Base-by-base conservation (phyloP, 2,113 vertebrate genomes). In the Anoura caudifer region DNA sequence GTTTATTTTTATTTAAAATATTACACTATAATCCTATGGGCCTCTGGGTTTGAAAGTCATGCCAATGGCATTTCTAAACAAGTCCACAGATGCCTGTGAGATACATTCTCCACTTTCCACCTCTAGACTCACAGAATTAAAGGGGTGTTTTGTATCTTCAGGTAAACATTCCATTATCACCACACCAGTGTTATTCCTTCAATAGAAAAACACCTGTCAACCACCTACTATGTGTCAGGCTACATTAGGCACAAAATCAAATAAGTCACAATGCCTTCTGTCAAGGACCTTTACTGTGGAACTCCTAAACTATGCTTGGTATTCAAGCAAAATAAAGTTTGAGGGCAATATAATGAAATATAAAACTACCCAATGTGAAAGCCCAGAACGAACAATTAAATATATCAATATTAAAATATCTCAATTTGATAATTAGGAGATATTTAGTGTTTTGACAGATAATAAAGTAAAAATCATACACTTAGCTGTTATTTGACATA, bases 1-100 rank as follows among this genome's bases (percentile, higher is more conserved):
- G 33, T 33, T 52, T 85, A 69, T 91, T 28, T 47, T 47, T 76
- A 28, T 47, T 47, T 47, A 61, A 79, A 79, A 77, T 76, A 72
- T 31, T 65, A 26, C 1, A 36, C 33, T 73, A 47, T 26, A 8
- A 83, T 56, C 61, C 9, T 52, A 43, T 41, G 4, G 61, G 19
- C 54, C 26, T 86, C 52, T 94, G 85, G 20, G 73, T 81, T 94
- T 90, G 69, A 90, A 92, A 77, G 33, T 90, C 69, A 73, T 87
- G 75, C 75, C 75, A 86, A 92, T 63, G 61, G 13, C 47, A 90
- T 94, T 82, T 95, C 20, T 47, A 36, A 94, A 92, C 47, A 93
- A 90, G 94, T 92, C 22, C 14, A 67, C 28, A 95, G 61, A 94
- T 86, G 73, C 61, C 59, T 86, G 56, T 43, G 45, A 92, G 41